Conservation (phyloP, 1,140 invertebrate genomes). For the Leptinotarsa texana region DNA sequence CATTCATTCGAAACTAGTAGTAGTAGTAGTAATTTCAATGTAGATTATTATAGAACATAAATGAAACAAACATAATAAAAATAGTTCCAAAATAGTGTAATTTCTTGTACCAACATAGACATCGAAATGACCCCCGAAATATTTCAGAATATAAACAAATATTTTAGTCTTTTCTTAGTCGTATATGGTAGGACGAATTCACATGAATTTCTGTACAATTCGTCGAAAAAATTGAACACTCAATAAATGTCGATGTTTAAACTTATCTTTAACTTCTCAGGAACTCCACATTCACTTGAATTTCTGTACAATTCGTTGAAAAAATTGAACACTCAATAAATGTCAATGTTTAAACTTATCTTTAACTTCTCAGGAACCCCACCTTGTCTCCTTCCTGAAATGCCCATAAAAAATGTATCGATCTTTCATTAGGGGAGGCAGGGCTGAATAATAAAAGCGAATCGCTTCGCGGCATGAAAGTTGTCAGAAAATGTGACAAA, state of each 20-base stretch:
- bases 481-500: constrained; percentile 40
- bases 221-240: background rate
- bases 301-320: background rate
- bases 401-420: constrained; percentile 30
- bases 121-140: too few relatives aligned
- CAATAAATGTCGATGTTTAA: background rate
- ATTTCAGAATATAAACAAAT: too few relatives aligned
- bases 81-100: too few relatives aligned
- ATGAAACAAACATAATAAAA: too few relatives aligned
- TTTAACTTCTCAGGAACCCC: background rate
- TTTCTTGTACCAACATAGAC: too few relatives aligned
- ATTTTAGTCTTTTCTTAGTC: too few relatives aligned
- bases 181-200: too few relatives aligned
- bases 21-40: too few relatives aligned
- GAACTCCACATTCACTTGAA: background rate
- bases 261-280: background rate
- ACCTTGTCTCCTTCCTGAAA: background rate
- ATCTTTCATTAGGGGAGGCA: constrained; percentile 31
- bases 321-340: background rate
- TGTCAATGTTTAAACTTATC: background rate
- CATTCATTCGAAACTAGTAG: too few relatives aligned
- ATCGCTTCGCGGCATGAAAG: constrained; percentile 31
- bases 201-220: background rate
- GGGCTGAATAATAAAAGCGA: constrained; percentile 29
- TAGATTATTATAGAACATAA: too few relatives aligned